Evolutionary conservation across 2,797 vertebrate genomes (phyloP), one percentile per base, ranked within the genome.

Genomic region (Alosa sapidissima): DNA sequence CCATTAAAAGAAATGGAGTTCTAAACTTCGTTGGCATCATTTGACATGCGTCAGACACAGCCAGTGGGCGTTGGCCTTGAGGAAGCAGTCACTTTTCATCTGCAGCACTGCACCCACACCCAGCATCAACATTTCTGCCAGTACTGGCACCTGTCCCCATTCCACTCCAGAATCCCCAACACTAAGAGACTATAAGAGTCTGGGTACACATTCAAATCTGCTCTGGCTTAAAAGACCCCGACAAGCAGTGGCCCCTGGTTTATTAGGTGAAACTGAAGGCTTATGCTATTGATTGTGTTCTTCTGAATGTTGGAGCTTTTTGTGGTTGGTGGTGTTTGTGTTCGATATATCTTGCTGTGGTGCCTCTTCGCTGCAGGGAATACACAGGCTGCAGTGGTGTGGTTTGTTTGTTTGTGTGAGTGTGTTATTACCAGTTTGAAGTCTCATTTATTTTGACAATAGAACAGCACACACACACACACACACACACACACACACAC

Each of bases 401-500:
- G n/a, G 24, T 65, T 65, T 65, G 65, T 72, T 8, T 62, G 65
- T 72, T 28, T 5, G 65, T 72, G 33, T 16, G 3, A 72, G n/a
- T 33, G 62, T 33, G 10, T 68, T 33, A 68, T 68, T 33, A 24
- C 62, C 24, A 68, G 24, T 24, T 65, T 65, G 24, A 65, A 68
- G 62, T 68, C 62, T 68, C 28, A 68, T 68, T 68, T 68, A 11
- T 68, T 68, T 33, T 36, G 62, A 28, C 24, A 13, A 68, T 68
- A 36, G 62, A 68, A 14, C 19, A 72, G 24, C 19, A 72, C 19
- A 72, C 65, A 72, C 65, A 72, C 65, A 24, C 21, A 24, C 21
- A 24, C 65, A 24, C 65, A 72, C 19, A 72, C 65, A 72, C 65
- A 72, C 65, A 81, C 81, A 52, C 47, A 51, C 47, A 16, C 52